A percentile compares a stretch with the other conserved stretches of the same genome.
These are phyloP conservation scores for Cuculus canorus DNA, from an alignment of 2,797 vertebrate genomes.

Conservation along the genomic window DNA sequence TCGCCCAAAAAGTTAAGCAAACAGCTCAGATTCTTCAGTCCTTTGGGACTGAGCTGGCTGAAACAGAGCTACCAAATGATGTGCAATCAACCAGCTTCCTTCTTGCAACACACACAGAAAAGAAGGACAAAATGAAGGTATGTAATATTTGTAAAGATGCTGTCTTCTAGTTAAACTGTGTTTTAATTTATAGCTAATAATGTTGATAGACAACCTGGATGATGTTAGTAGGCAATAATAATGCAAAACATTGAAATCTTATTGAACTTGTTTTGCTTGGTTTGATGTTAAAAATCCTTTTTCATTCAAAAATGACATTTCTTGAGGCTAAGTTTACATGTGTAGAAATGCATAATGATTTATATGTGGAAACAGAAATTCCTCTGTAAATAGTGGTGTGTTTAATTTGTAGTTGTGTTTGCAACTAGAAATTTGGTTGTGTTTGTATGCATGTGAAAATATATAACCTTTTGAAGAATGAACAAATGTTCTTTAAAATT, in stretches of 20 bases:
- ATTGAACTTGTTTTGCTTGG: not conserved
- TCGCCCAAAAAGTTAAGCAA: conserved; percentile 95
- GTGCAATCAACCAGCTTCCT: conserved; percentile 87
- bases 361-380: not conserved
- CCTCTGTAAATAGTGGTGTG: not conserved
- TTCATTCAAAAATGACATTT: not conserved
- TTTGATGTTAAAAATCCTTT: not conserved
- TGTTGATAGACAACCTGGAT: not conserved
- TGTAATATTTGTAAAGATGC: not conserved
- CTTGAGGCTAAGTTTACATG: not conserved
- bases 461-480: not conserved
- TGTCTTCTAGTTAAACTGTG: not conserved
- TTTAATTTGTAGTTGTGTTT: conserved; percentile 25
- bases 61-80: conserved; percentile 94
- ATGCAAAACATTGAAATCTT: not conserved
- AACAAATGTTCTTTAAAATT: not conserved
- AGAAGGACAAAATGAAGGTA: conserved; percentile 93
- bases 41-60: conserved; percentile 94
- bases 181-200: not conserved
- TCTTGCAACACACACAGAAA: conserved; percentile 85
- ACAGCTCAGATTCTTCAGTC: conserved; percentile 92
- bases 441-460: not conserved
- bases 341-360: not conserved
- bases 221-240: not conserved
- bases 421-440: not conserved